Percentiles rank a stretch among this genome's conserved stretches.
Evolutionary conservation across 2,113 vertebrate species (phyloP).

Genomic region (Tylochromis polylepis): DNA sequence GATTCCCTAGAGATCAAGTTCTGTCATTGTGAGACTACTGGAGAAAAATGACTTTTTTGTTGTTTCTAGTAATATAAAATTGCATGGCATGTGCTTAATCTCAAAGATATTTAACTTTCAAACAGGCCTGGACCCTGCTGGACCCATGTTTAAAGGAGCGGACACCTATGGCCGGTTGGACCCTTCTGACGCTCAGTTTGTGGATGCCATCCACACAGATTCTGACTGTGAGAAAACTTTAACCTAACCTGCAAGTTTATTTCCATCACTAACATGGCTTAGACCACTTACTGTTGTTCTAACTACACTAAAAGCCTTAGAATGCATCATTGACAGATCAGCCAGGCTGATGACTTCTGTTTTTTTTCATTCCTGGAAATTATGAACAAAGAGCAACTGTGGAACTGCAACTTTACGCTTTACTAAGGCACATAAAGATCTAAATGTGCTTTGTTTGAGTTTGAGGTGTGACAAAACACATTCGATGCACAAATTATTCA

Average conservation of each 20-base stretch:
- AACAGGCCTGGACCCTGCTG: slow-evolving; percentile 88
- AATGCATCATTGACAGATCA: neutral
- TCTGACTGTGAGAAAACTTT: slow-evolving; percentile 83
- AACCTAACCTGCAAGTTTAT: neutral
- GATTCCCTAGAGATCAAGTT: neutral
- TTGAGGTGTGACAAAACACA: neutral
- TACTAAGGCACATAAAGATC: neutral
- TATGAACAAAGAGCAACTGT: neutral
- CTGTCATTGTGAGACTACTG: neutral
- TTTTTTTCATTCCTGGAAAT: neutral
- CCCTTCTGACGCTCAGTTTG: slow-evolving; percentile 86
- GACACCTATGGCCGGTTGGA: slow-evolving; percentile 84
- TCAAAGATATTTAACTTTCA: neutral
- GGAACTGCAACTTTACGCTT: neutral
- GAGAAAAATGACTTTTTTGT: neutral
- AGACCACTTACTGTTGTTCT: neutral
- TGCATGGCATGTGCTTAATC: neutral
- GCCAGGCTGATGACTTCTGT: neutral
- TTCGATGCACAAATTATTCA: neutral
- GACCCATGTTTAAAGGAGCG: slow-evolving; percentile 85
- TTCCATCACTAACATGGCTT: neutral
- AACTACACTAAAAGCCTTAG: neutral
- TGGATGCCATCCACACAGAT: slow-evolving; percentile 94
- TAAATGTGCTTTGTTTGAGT: neutral
- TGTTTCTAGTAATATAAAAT: neutral